phyloP scores from a whole-genome alignment of 37 sponge, comb jelly and placozoan species.

The Hexactinellida sp. region DNA sequence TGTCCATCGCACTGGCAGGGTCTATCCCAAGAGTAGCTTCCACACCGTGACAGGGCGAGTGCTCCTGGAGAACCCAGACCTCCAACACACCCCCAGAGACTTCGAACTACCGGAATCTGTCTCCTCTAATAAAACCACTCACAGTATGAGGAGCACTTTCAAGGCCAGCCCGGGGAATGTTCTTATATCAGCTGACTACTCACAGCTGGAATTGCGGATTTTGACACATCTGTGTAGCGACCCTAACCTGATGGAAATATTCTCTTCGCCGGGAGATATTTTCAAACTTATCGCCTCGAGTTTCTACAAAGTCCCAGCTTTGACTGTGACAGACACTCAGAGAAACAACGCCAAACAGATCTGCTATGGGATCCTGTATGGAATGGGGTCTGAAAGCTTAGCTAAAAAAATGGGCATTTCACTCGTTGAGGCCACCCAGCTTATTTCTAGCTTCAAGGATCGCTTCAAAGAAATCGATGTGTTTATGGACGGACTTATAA shows the following conservation, averaged over 20 bases:
- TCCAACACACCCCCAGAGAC: constrained; percentile 85
- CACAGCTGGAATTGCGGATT: constrained; percentile 87
- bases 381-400: constrained; percentile 71
- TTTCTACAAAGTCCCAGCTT: constrained; percentile 43
- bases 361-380: constrained; percentile 96
- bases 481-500: constrained; percentile 50
- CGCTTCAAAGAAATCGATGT: constrained; percentile 47
- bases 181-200: constrained; percentile 85
- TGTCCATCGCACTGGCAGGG: constrained; percentile 20
- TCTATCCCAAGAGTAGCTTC: constrained; percentile 38
- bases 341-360: constrained; percentile 85
- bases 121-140: neutral
- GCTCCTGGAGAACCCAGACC: constrained; percentile 54
- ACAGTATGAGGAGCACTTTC: constrained; percentile 70
- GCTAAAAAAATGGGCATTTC: constrained; percentile 58
- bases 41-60: constrained; percentile 92
- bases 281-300: constrained; percentile 78
- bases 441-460: constrained; percentile 74
- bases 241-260: constrained; percentile 30
- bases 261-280: constrained; percentile 76
- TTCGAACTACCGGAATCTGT: constrained; percentile 36
- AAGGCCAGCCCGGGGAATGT: constrained; percentile 40
- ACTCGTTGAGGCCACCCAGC: constrained; percentile 68
- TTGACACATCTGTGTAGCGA: constrained; percentile 84
- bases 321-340: constrained; percentile 38